Conservation (phyloP, 2,888 invertebrate genomes). For the Chymomyza fuscimana region DNA sequence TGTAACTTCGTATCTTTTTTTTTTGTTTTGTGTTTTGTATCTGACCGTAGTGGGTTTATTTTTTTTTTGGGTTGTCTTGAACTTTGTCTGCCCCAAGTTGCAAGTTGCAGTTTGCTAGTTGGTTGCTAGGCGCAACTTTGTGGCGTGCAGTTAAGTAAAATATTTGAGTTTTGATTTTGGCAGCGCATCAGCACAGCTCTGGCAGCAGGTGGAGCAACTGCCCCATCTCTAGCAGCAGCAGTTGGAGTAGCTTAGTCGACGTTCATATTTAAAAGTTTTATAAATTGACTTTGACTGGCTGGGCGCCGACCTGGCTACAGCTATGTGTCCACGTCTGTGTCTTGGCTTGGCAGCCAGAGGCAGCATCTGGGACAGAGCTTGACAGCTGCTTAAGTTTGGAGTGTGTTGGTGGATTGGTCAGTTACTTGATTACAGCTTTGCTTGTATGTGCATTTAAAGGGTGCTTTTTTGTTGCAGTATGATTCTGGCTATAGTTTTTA, state of each 20-base stretch:
- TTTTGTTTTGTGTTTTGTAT: constrained; percentile 16
- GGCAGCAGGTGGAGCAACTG: background rate
- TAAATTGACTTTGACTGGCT: constrained; percentile 11
- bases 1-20: constrained; percentile 6
- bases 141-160: constrained; percentile 11
- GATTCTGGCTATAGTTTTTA: no score
- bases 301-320: constrained; percentile 1
- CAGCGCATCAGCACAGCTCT: background rate
- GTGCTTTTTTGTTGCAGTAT: background rate
- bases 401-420: background rate
- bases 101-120: background rate
- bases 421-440: background rate
- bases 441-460: background rate
- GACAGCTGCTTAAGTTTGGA: background rate
- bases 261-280: constrained; percentile 6
- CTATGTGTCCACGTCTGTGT: background rate
- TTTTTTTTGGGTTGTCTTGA: constrained; percentile 7
- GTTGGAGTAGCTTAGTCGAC: background rate
- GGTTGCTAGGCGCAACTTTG: constrained; percentile 7
- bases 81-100: constrained; percentile 5
- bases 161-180: constrained; percentile 22
- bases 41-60: background rate
- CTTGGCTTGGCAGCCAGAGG: background rate
- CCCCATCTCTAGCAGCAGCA: background rate
- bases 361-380: background rate